These are phyloP conservation scores for Pelagia noctiluca DNA, from an alignment of 30 jellyfish, hydroid and myxozoan species.

Conservation along the genomic window DNA sequence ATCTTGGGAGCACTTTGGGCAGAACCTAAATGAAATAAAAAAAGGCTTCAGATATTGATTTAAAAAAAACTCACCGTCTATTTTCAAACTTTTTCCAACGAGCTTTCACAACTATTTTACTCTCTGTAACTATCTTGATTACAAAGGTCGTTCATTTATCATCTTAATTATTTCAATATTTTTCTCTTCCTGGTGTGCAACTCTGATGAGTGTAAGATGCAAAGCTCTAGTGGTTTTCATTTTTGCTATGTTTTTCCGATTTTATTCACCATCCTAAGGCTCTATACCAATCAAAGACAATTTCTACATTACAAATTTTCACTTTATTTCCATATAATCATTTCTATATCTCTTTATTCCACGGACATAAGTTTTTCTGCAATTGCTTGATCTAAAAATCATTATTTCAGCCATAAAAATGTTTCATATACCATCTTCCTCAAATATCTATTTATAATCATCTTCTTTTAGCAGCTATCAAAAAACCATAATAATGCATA, in stretches of 20 bases:
- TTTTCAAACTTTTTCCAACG: not conserved
- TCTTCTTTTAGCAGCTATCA: not conserved
- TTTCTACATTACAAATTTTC: too few relatives aligned
- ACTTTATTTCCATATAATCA: too few relatives aligned
- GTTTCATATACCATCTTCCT: too few relatives aligned
- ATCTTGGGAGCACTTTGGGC: slow-evolving; percentile 84
- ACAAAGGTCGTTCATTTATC: not conserved
- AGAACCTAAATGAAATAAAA: slow-evolving; percentile 42
- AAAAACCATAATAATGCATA: not conserved
- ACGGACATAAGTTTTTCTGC: too few relatives aligned
- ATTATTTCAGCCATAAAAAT: too few relatives aligned
- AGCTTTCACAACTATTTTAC: not conserved
- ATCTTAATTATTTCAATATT: not conserved
- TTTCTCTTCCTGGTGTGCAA: not conserved
- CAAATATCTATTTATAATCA: not conserved
- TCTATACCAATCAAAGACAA: too few relatives aligned
- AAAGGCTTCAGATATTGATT: not conserved
- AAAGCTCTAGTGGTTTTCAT: too few relatives aligned
- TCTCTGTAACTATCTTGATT: not conserved
- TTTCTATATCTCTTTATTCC: too few relatives aligned
- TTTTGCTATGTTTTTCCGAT: too few relatives aligned
- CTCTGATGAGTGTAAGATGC: too few relatives aligned
- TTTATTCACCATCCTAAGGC: too few relatives aligned
- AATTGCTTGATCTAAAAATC: too few relatives aligned
- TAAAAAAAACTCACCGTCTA: not conserved